phyloP scores from a whole-genome alignment of 2,888 invertebrate species.

The Nezara viridula region DNA sequence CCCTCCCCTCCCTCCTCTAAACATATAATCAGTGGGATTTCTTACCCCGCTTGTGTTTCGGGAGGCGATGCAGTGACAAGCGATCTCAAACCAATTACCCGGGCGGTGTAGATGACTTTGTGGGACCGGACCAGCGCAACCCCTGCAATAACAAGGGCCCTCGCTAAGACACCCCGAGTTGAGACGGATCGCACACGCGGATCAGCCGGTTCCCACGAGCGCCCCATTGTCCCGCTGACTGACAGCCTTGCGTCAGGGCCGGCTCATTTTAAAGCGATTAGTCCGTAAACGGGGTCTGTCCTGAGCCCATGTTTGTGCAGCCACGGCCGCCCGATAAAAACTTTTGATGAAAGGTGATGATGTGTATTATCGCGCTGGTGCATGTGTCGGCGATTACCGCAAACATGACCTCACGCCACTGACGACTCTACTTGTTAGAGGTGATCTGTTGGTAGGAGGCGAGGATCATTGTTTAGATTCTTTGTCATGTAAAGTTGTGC shows the following conservation, averaged over 20 bases:
- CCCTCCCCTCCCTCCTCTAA: no score
- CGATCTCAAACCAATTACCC: background rate
- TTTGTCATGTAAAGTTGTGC: background rate
- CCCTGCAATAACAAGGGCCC: background rate
- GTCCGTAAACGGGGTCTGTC: conserved; percentile 35
- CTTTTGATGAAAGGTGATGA: conserved; percentile 7
- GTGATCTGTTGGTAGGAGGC: background rate
- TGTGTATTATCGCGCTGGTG: conserved; percentile 9
- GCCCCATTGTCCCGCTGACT: background rate
- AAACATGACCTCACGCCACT: conserved; percentile 23
- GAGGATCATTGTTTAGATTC: background rate
- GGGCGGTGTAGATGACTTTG: background rate
- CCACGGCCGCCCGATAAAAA: conserved; percentile 10
- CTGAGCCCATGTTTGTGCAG: background rate
- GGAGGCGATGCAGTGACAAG: background rate
- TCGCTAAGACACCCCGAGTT: background rate
- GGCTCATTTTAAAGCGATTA: conserved; percentile 58
- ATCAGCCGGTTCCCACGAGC: conserved; percentile 10
- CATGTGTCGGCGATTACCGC: conserved; percentile 7
- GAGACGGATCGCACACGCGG: conserved; percentile 38
- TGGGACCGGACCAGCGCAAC: background rate
- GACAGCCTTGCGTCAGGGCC: conserved; percentile 41
- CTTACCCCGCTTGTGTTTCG: background rate
- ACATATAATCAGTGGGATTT: conserved; percentile 11
- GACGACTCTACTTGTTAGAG: background rate